These are phyloP conservation scores for Diceros bicornis DNA, from an alignment of 2,797 vertebrate species.

Conservation along the genomic window DNA sequence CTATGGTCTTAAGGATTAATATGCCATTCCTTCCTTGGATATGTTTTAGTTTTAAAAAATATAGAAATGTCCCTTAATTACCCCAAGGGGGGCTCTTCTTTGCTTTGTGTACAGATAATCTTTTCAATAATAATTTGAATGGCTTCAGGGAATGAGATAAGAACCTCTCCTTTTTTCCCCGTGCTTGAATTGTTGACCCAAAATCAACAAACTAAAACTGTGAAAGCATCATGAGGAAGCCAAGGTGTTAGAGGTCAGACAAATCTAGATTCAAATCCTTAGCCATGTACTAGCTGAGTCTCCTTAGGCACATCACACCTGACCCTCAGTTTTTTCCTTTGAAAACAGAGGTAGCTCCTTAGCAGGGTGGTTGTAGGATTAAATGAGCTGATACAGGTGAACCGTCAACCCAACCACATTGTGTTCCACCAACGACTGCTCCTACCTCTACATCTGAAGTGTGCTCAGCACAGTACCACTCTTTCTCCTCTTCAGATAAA, in stretches of 20 bases:
- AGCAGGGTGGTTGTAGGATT: background rate
- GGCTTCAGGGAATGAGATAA: background rate
- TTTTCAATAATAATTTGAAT: background rate
- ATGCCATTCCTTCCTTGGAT: background rate
- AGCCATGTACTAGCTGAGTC: background rate
- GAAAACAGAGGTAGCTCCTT: background rate
- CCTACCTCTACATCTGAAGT: no score
- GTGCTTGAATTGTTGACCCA: background rate
- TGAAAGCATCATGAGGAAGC: background rate
- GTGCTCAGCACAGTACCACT: background rate
- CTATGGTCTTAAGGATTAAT: background rate
- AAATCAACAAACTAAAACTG: background rate
- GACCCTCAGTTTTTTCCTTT: background rate
- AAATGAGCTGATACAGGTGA: background rate
- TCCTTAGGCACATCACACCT: background rate
- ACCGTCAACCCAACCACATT: fast-evolving
- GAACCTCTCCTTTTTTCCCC: background rate
- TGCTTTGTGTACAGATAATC: background rate
- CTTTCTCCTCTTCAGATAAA: slow-evolving; percentile 27
- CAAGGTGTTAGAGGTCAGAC: background rate
- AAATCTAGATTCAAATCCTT: background rate
- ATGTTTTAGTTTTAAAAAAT: slow-evolving; percentile 39
- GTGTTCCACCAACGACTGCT: background rate
- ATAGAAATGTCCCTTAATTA: background rate
- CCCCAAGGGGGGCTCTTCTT: background rate